These are phyloP conservation scores for Ephestia elutella DNA, from an alignment of 1,140 invertebrate genomes.

Conservation along the genomic window DNA sequence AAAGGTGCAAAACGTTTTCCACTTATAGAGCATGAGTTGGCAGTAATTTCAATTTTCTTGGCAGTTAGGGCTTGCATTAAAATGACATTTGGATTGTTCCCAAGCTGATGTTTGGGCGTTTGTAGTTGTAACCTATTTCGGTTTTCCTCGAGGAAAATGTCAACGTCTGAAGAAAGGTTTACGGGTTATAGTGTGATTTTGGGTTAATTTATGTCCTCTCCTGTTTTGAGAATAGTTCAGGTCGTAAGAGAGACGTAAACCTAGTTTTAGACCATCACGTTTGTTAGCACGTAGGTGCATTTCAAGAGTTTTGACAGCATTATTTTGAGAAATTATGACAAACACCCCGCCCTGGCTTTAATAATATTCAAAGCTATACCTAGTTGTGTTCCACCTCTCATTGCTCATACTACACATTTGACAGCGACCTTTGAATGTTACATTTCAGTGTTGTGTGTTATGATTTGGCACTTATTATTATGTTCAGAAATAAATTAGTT, in stretches of 20 bases:
- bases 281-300: neutral
- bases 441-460: too few species aligned
- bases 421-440: too few species aligned
- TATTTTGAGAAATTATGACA: too few species aligned
- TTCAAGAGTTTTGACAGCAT: too few species aligned
- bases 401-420: too few species aligned
- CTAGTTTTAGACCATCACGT: neutral
- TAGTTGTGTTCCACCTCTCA: too few species aligned
- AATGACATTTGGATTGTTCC: slow-evolving; percentile 49
- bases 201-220: neutral
- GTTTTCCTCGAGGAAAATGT: slow-evolving; percentile 1
- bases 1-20: neutral
- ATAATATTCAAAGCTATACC: too few species aligned
- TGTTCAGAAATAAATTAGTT: too few species aligned
- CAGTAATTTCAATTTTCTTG: slow-evolving; percentile 8
- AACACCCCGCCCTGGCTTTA: too few species aligned
- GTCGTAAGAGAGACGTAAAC: slow-evolving; percentile 1
- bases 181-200: neutral
- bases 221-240: neutral
- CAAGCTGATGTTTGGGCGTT: slow-evolving; percentile 34
- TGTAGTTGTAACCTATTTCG: neutral
- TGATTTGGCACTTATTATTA: too few species aligned
- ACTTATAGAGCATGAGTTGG: slow-evolving; percentile 7
- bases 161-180: neutral
- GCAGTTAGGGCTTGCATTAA: slow-evolving; percentile 16